Percentiles rank a stretch among this genome's conserved stretches.
These are phyloP conservation scores for Pleuronectes platessa DNA, from an alignment of 2,113 vertebrate genomes.

Conservation along the genomic window DNA sequence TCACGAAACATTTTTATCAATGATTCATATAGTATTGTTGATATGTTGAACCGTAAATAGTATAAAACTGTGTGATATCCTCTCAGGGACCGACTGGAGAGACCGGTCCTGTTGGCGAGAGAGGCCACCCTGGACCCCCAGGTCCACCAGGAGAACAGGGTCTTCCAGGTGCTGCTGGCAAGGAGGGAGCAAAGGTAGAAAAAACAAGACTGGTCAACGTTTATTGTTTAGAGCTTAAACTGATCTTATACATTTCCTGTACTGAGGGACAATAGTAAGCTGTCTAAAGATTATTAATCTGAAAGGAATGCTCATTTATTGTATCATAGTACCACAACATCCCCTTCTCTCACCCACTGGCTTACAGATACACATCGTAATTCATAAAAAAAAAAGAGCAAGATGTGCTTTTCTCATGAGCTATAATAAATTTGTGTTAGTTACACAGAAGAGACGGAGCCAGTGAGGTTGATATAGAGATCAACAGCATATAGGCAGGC, in stretches of 20 bases:
- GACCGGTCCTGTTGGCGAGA: constrained; percentile 94
- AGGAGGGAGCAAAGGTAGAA: constrained; percentile 95
- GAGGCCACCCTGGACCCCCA: constrained; percentile 97
- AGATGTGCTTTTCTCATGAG: neutral
- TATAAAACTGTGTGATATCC: constrained; percentile 10
- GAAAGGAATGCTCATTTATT: neutral
- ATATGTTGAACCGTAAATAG: neutral
- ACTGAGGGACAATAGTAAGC: neutral
- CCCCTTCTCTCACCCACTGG: neutral
- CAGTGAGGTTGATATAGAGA: constrained; percentile 15
- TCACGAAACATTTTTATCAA: neutral
- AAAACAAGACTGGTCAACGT: neutral
- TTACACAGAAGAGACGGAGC: constrained; percentile 5
- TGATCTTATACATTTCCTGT: neutral
- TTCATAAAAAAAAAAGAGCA: constrained; percentile 1
- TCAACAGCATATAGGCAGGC: neutral
- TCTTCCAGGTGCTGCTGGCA: constrained; percentile 95
- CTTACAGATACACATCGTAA: neutral
- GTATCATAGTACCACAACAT: neutral
- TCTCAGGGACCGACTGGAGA: constrained; percentile 92
- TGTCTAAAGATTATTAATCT: neutral
- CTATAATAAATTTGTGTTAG: neutral
- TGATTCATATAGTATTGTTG: neutral
- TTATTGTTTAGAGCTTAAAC: neutral
- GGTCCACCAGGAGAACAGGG: constrained; percentile 97